These are phyloP conservation scores for Rhabdophis nuchalis DNA, from an alignment of 2,797 vertebrate species.

Conservation along the genomic window DNA sequence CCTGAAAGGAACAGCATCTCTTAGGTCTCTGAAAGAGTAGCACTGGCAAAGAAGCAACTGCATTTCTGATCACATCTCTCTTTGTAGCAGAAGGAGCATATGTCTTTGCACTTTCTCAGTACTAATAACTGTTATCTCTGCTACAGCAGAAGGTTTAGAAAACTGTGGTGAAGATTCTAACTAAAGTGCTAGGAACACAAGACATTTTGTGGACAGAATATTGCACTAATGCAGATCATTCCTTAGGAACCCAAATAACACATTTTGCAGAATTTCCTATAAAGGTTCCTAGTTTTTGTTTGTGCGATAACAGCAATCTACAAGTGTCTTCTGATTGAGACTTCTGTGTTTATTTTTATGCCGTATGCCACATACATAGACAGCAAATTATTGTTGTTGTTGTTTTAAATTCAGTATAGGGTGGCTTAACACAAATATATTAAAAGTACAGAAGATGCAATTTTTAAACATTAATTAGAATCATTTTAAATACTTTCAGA, in stretches of 20 bases:
- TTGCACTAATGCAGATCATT: background rate
- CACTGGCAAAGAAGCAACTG: rapidly evolving
- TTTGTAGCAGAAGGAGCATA: background rate
- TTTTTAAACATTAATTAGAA: background rate
- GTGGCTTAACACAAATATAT: background rate
- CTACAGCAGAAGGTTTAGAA: background rate
- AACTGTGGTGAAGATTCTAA: background rate
- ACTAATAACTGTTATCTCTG: background rate
- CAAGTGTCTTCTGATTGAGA: background rate
- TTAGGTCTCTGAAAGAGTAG: slow-evolving; percentile 3
- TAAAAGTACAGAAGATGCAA: background rate
- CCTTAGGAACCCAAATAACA: background rate
- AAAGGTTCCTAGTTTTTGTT: background rate
- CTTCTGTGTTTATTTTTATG: background rate
- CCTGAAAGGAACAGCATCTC: slow-evolving; percentile 6
- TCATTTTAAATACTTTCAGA: background rate
- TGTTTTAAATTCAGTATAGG: too few species aligned
- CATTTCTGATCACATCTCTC: background rate
- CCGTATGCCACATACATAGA: background rate
- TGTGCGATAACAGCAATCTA: background rate
- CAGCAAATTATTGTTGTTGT: background rate
- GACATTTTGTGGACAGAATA: background rate
- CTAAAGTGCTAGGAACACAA: background rate
- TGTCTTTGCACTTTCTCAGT: background rate
- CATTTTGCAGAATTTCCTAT: background rate